These are phyloP conservation scores for Brachypteracias leptosomus DNA, from an alignment of 2,113 vertebrate species.

Conservation along the genomic window DNA sequence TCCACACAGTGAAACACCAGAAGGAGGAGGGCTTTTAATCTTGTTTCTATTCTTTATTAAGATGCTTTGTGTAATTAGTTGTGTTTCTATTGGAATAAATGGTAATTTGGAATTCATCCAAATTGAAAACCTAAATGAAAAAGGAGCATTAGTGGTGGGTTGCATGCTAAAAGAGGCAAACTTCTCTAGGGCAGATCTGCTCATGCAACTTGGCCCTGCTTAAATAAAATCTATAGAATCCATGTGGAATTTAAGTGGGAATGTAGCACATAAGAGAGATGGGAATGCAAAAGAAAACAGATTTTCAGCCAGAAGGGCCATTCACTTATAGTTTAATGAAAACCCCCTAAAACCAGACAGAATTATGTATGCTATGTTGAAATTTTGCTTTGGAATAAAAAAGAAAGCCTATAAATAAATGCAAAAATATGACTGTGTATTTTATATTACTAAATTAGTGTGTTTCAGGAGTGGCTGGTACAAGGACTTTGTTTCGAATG, in stretches of 20 bases:
- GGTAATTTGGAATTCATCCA: constrained; percentile 84
- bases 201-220: constrained; percentile 68
- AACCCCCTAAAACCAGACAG: constrained; percentile 65
- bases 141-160: constrained; percentile 68
- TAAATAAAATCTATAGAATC: constrained; percentile 78
- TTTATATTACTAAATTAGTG: constrained; percentile 10
- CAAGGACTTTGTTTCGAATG: background rate
- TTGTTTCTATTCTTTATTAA: constrained; percentile 77
- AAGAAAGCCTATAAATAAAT: constrained; percentile 40
- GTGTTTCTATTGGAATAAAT: constrained; percentile 79
- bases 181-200: constrained; percentile 77
- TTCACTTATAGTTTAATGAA: constrained; percentile 76
- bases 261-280: constrained; percentile 26
- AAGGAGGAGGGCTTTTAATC: constrained; percentile 72
- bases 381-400: constrained; percentile 35
- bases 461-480: background rate
- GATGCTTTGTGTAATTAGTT: constrained; percentile 78
- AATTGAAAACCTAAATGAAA: constrained; percentile 81
- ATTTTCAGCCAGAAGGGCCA: constrained; percentile 76
- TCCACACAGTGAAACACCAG: constrained; percentile 58
- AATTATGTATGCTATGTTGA: constrained; percentile 52
- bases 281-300: constrained; percentile 69
- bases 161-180: constrained; percentile 78
- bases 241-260: constrained; percentile 67
- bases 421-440: constrained; percentile 24